Evolutionary conservation across 2,797 vertebrate species (phyloP).

Genomic region (Brachyalestes nurse): DNA sequence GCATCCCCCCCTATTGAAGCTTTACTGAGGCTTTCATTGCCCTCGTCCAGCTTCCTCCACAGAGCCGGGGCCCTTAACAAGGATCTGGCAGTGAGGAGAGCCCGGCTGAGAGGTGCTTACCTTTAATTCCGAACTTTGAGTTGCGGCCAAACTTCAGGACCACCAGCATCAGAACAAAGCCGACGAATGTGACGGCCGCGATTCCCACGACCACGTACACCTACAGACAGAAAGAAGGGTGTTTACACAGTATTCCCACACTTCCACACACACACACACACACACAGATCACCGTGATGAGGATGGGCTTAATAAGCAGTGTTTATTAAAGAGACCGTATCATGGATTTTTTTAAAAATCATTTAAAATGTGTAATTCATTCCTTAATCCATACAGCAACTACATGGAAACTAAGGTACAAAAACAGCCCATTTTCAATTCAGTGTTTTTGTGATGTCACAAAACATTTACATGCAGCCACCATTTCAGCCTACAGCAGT

Average conservation of each 20-base stretch:
- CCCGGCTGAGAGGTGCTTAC: constrained; percentile 78
- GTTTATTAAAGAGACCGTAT: background rate
- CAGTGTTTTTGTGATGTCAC: background rate
- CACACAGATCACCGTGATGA: background rate
- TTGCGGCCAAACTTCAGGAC: constrained; percentile 97
- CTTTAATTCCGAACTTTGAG: constrained; percentile 99
- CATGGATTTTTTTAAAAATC: background rate
- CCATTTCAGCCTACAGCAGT: too few species aligned
- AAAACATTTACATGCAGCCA: background rate
- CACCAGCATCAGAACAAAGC: constrained; percentile 92
- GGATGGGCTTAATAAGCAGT: background rate
- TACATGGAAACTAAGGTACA: too few species aligned
- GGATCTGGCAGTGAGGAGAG: constrained; percentile 31
- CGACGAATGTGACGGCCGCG: constrained; percentile 91
- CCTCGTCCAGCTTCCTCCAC: constrained; percentile 43
- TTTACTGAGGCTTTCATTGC: constrained; percentile 33
- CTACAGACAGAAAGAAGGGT: constrained; percentile 66
- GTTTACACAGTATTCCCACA: constrained; percentile 39
- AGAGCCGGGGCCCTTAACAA: constrained; percentile 47
- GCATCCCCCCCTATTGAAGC: constrained; percentile 39
- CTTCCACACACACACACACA: constrained; percentile 30
- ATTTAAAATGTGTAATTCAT: too few species aligned
- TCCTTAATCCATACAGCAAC: too few species aligned
- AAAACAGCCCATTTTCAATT: too few species aligned
- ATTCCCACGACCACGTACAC: constrained; percentile 97